Evolutionary conservation across 2,797 vertebrate species (phyloP), one percentile per base, ranked within the genome.

Genomic region (Vireo griseus): DNA sequence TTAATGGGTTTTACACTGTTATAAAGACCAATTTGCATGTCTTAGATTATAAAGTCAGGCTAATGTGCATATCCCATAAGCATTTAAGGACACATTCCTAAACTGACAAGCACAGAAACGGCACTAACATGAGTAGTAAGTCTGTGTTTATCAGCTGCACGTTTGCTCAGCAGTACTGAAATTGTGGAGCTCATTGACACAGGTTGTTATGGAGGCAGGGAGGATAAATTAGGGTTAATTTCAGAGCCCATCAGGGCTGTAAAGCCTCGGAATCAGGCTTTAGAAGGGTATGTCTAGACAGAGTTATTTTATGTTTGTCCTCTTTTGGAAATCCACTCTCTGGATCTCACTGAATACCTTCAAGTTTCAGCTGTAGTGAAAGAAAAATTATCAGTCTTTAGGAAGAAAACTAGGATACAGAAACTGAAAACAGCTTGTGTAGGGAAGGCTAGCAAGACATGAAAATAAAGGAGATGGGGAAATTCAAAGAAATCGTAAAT

Each of bases 1-100:
- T 95, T 96, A 91, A 89, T 71, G 75, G 68, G 40, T 66, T 90
- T 90, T 94, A 40, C 51, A 35, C 42, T 91, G 81, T n/a, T 68
- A 58, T 78, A 58, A 90, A 94, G 89, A 86, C 26, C 72, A 65
- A 91, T 87, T 94, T 94, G 58, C 54, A 33, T 63, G 75, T 55
- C 81, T 94, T 74, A 83, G 84, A 89, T 89, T 80, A 89, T 86
- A 45, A 92, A 89, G 69, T 75, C 95, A 90, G 47, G 51, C 50
- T 91, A 75, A 72, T 83, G 54, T 68, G 72, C 82, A 58, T 83
- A 89, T 92, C 81, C 68, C 65, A 31, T 80, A 85, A 94, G 72
- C 40, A 25, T 91, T 94, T 92, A 91, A 88, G 72, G 75, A 72
- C 66, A 54, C 51, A 17, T 73, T 95, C 69, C 73, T 66, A 39